Evolutionary conservation across 1,140 invertebrate genomes (phyloP).

Genomic region (Caenorhabditis briggsae): DNA sequence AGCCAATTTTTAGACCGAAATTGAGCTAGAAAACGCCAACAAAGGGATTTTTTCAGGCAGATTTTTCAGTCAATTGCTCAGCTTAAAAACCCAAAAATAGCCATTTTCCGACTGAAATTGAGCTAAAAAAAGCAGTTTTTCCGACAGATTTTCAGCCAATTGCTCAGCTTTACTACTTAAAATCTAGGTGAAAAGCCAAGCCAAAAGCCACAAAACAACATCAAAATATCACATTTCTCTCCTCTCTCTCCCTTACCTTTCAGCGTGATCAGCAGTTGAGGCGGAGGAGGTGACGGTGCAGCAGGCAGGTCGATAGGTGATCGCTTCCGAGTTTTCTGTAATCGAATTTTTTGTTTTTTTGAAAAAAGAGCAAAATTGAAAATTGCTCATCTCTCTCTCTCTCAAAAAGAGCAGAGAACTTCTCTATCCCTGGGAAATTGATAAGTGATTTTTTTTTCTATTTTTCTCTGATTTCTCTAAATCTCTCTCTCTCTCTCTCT

Average conservation of each 20-base stretch:
- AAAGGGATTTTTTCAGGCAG: too few relatives aligned
- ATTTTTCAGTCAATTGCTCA: too few relatives aligned
- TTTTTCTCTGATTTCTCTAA: background rate
- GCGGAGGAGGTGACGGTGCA: background rate
- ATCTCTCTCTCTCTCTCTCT: too few relatives aligned
- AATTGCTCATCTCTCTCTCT: too few relatives aligned
- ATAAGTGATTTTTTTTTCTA: background rate
- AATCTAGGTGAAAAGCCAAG: too few relatives aligned
- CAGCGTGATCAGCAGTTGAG: background rate
- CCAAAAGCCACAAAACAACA: conserved; percentile 1
- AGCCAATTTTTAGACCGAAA: too few relatives aligned
- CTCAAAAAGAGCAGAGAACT: background rate
- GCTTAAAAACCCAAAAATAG: too few relatives aligned
- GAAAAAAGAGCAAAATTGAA: background rate
- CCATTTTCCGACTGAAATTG: too few relatives aligned
- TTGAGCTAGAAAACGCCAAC: too few relatives aligned
- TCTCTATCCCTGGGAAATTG: conserved; percentile 37
- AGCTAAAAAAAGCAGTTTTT: too few relatives aligned
- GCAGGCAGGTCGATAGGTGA: conserved; percentile 36
- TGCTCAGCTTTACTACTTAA: too few relatives aligned
- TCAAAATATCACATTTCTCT: conserved; percentile 5
- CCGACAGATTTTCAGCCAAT: too few relatives aligned
- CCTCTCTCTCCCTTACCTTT: background rate
- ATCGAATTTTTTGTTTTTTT: background rate
- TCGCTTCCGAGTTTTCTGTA: conserved; percentile 40